These are phyloP conservation scores for Eucera pruinosa DNA, from an alignment of 2,888 invertebrate genomes.

Conservation along the genomic window DNA sequence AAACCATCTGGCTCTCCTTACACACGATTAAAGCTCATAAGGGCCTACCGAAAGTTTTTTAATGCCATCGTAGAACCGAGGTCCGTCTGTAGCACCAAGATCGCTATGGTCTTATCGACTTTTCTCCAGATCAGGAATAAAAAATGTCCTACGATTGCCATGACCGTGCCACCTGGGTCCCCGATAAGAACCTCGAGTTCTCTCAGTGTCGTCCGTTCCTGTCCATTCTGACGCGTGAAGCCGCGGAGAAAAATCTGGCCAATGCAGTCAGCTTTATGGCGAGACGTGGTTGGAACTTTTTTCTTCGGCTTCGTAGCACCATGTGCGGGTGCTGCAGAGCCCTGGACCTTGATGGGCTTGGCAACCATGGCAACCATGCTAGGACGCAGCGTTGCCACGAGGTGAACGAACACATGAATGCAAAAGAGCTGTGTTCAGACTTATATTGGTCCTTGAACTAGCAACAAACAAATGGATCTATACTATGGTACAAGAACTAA, in stretches of 20 bases:
- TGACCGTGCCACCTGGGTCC: conserved; percentile 28
- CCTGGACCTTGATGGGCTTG: conserved; percentile 72
- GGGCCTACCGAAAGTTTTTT: not conserved
- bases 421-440: conserved; percentile 61
- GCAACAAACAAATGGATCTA: conserved; percentile 31
- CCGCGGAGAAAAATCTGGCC: conserved; percentile 61
- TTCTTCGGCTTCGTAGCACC: conserved; percentile 51
- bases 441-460: conserved; percentile 59
- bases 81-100: not conserved
- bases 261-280: conserved; percentile 51
- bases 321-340: conserved; percentile 70
- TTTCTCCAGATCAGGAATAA: not conserved
- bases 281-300: conserved; percentile 58
- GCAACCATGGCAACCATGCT: conserved; percentile 73
- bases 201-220: conserved; percentile 1
- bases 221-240: conserved; percentile 20
- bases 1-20: not conserved
- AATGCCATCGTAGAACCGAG: not conserved
- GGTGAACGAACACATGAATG: conserved; percentile 72
- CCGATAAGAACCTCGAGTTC: conserved; percentile 11
- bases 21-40: not conserved
- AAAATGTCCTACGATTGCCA: conserved; percentile 8
- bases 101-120: not conserved
- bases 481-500: not conserved
- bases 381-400: conserved; percentile 62